Conservation (phyloP, 2,797 vertebrate species). For the Tragelaphus eurycerus region DNA sequence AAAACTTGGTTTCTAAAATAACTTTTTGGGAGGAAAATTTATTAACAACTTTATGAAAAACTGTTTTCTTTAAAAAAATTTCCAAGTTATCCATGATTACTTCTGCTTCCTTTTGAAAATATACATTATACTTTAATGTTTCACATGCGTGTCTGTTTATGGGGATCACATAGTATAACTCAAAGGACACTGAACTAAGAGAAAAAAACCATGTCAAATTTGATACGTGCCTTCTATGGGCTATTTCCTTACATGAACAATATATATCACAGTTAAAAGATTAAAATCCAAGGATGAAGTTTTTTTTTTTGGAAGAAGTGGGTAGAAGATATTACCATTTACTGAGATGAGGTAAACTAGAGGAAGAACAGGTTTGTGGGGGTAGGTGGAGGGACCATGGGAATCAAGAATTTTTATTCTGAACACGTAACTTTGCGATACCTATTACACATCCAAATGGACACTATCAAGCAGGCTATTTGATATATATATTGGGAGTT, state of each 20-base stretch:
- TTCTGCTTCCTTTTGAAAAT: not conserved
- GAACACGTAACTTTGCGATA: not conserved
- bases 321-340: not conserved
- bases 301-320: not conserved
- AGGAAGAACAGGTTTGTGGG: not conserved
- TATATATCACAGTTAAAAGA: not conserved
- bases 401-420: not conserved
- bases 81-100: not conserved
- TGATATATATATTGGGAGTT: not conserved
- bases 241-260: not conserved
- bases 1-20: constrained; percentile 16
- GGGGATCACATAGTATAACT: not conserved
- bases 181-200: not conserved
- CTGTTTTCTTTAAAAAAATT: not conserved
- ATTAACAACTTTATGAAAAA: not conserved
- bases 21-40: not conserved
- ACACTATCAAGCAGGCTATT: not conserved
- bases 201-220: not conserved
- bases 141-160: not conserved
- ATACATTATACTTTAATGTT: not conserved
- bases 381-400: not conserved
- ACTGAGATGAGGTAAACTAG: not conserved
- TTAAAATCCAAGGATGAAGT: not conserved
- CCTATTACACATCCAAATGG: not conserved
- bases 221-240: not conserved